Evolutionary conservation across 2,113 vertebrate genomes (phyloP), one percentile per base, ranked within the genome.

Genomic region (Centropristis striata): DNA sequence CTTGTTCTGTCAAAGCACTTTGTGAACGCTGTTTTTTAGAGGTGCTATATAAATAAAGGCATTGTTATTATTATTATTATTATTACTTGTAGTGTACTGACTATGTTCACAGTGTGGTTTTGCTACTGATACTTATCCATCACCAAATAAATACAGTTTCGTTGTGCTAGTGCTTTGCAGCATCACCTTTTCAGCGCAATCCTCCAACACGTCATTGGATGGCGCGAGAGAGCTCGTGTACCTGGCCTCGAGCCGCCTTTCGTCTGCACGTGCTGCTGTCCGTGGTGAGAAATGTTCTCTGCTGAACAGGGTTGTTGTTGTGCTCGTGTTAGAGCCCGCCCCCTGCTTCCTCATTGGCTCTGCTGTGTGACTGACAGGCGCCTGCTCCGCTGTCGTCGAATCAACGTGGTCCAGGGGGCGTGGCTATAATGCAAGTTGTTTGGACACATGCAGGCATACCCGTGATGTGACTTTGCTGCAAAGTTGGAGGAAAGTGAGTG

Each of bases 401-500:
- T 63, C 37, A 32, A 5, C 20, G 1, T 0, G 6, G 1, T 0
- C 0, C 8, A 0, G 10, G 41, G 71, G 81, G 82, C 74, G 84
- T 44, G 78, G 46, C 15, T 44, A 25, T 3, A 9, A 58, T 18
- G 18, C 50, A n/a, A 15, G 54, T 64, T 47, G 80, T 68, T 39
- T 8, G 13, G 68, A 79, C 74, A 63, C 86, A 86, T 78, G 86
- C 71, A 28, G n/a, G 5, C 4, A 15, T 71, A 71, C 85, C 70
- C 85, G 86, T 89, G 90, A 84, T 46, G 21, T 6, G 46, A 86
- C 28, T 50, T 32, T 49, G 36, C 49, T 69, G 57, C 32, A 51
- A 89, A 93, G 81, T 93, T 85, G 25, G 14, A 14, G 0, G 8
- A 57, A 89, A 92, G 39, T 88, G 42, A 78, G 1, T 49, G 3